A percentile compares a stretch with the other conserved stretches of the same genome.
Conservation (phyloP, 2,888 invertebrate genomes). For the Busseola fusca region DNA sequence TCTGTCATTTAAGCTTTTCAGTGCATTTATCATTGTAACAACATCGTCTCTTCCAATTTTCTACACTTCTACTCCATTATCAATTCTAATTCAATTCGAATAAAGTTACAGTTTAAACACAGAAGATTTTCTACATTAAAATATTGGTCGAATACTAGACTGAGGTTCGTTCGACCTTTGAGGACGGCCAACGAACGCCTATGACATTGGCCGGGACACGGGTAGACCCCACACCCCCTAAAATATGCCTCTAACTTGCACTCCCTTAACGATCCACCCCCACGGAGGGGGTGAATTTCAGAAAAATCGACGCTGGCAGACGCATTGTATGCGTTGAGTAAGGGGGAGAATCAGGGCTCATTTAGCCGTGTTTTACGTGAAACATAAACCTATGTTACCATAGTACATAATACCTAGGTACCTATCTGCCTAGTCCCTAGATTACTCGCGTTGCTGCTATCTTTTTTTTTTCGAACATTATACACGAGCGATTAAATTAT, state of each 20-base stretch:
- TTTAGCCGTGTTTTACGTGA: conserved; percentile 52
- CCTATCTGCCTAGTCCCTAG: conserved; percentile 14
- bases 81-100: neutral
- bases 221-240: conserved; percentile 76
- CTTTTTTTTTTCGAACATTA: conserved; percentile 19
- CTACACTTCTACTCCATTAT: conserved; percentile 3
- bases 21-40: conserved; percentile 67
- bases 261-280: conserved; percentile 70
- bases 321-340: conserved; percentile 63
- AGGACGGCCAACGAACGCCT: conserved; percentile 82
- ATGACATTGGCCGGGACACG: conserved; percentile 83
- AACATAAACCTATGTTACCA: conserved; percentile 14
- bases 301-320: conserved; percentile 62
- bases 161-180: conserved; percentile 79
- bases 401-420: no score
- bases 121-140: conserved; percentile 21
- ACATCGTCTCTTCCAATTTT: conserved; percentile 34
- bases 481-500: conserved; percentile 18
- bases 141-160: conserved; percentile 47
- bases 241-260: conserved; percentile 72
- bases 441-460: neutral
- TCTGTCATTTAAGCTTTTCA: conserved; percentile 69
- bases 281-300: conserved; percentile 48
- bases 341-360: conserved; percentile 49
- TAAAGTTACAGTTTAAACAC: conserved; percentile 55